Percentiles rank a stretch among this genome's conserved stretches.
Conservation (phyloP, 2,797 vertebrate species). For the Sebastiscus tertius region DNA sequence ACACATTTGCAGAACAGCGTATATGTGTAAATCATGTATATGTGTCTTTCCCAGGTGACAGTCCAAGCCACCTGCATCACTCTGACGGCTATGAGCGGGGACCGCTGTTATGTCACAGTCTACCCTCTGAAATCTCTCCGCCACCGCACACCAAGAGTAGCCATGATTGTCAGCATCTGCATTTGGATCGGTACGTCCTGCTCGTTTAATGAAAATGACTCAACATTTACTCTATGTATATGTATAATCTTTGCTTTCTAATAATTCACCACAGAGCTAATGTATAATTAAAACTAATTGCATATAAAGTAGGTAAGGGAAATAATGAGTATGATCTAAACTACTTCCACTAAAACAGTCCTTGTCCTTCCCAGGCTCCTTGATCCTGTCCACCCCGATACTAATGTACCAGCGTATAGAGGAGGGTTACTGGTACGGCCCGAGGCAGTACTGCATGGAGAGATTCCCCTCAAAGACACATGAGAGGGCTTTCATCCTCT, state of each 20-base stretch:
- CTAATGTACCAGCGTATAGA: constrained; percentile 87
- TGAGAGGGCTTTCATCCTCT: constrained; percentile 87
- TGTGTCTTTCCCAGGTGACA: constrained; percentile 76
- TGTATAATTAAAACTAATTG: background rate
- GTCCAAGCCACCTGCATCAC: constrained; percentile 89
- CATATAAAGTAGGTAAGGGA: background rate
- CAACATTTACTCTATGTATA: background rate
- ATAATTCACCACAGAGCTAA: background rate
- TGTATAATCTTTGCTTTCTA: background rate
- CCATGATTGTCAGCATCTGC: constrained; percentile 86
- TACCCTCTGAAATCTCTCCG: constrained; percentile 87
- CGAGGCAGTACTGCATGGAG: constrained; percentile 87
- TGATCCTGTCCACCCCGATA: constrained; percentile 85
- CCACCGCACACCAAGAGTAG: constrained; percentile 83
- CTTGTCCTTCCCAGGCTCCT: constrained; percentile 77
- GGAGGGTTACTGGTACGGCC: constrained; percentile 88
- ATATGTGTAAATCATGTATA: background rate
- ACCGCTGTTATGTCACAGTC: constrained; percentile 86
- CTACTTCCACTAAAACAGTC: background rate
- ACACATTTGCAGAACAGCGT: background rate
- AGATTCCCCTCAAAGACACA: constrained; percentile 86
- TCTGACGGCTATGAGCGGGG: constrained; percentile 87
- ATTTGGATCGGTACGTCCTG: constrained; percentile 84
- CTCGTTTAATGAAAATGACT: background rate
- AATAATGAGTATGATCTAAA: background rate